These are phyloP conservation scores for Zophobas morio DNA, from an alignment of 1,140 invertebrate species.

Conservation along the genomic window DNA sequence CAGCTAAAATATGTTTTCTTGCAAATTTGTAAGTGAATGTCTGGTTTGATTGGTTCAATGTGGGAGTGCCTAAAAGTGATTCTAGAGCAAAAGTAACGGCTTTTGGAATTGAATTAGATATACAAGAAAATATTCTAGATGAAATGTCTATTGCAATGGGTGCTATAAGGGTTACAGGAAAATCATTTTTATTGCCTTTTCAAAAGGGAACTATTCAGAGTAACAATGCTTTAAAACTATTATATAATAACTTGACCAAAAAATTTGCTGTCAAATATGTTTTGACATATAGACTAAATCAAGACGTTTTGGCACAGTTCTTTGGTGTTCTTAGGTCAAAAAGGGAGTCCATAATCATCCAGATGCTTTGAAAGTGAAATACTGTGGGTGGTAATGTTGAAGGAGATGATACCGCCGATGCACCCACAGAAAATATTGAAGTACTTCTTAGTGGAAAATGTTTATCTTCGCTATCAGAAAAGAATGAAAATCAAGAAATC, in stretches of 20 bases:
- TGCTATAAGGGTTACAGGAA: neutral
- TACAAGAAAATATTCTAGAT: constrained; percentile 9
- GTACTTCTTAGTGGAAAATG: neutral
- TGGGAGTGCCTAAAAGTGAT: neutral
- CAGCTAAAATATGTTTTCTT: neutral
- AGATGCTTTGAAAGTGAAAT: constrained; percentile 53
- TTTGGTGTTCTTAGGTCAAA: constrained; percentile 50
- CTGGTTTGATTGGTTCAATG: neutral
- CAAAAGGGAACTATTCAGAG: constrained; percentile 6
- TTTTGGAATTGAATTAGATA: constrained; percentile 2
- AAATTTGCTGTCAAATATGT: neutral
- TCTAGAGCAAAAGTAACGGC: neutral
- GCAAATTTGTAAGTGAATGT: neutral
- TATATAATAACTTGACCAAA: neutral
- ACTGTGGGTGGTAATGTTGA: constrained; percentile 37
- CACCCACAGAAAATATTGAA: neutral
- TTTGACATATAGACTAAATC: constrained; percentile 52
- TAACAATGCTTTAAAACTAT: constrained; percentile 15
- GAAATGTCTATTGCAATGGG: constrained; percentile 2
- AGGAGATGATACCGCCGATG: neutral
- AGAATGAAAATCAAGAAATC: neutral
- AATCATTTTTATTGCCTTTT: constrained; percentile 10
- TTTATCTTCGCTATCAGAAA: neutral
- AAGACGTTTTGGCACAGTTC: constrained; percentile 61
- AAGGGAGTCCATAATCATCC: constrained; percentile 52